phyloP scores from a whole-genome alignment of 2,888 invertebrate species.

The Caenorhabditis sulstoni region DNA sequence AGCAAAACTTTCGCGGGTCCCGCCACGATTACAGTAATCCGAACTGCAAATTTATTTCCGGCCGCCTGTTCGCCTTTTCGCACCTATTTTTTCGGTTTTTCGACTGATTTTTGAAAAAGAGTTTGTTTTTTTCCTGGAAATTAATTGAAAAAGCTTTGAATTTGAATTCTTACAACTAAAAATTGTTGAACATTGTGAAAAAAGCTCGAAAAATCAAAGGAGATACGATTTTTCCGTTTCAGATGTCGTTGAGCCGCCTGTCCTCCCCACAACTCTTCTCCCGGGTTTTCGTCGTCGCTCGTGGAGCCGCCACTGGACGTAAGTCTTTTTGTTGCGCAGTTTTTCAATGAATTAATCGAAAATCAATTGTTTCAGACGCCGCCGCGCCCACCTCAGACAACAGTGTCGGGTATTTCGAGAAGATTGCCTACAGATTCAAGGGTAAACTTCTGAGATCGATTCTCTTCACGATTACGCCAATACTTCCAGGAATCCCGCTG shows the following conservation, averaged over 20 bases:
- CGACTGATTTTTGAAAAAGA: too few relatives aligned
- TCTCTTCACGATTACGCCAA: too few relatives aligned
- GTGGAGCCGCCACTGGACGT: conserved; percentile 43
- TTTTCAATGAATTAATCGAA: neutral
- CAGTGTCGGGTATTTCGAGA: conserved; percentile 46
- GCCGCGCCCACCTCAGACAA: conserved; percentile 23
- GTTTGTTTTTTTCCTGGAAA: too few relatives aligned
- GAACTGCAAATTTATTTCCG: neutral
- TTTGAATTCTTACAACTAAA: neutral
- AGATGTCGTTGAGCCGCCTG: conserved; percentile 59
- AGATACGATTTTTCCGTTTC: conserved; percentile 14
- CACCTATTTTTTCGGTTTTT: neutral
- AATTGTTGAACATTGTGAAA: too few relatives aligned
- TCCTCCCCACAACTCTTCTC: conserved; percentile 33
- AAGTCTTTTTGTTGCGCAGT: neutral
- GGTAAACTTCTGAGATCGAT: conserved; percentile 7
- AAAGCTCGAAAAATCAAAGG: too few relatives aligned
- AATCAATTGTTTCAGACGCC: conserved; percentile 21
- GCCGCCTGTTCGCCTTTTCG: conserved; percentile 9
- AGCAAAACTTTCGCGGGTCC: conserved; percentile 3
- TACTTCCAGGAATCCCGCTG: conserved; percentile 71
- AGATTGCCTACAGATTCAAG: conserved; percentile 58
- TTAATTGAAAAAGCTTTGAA: too few relatives aligned
- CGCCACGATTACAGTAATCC: conserved; percentile 33
- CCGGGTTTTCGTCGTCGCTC: conserved; percentile 30